A percentile compares a stretch with the other conserved stretches of the same genome.
Conservation (phyloP, 2,797 vertebrate species). For the Gouania willdenowi region DNA sequence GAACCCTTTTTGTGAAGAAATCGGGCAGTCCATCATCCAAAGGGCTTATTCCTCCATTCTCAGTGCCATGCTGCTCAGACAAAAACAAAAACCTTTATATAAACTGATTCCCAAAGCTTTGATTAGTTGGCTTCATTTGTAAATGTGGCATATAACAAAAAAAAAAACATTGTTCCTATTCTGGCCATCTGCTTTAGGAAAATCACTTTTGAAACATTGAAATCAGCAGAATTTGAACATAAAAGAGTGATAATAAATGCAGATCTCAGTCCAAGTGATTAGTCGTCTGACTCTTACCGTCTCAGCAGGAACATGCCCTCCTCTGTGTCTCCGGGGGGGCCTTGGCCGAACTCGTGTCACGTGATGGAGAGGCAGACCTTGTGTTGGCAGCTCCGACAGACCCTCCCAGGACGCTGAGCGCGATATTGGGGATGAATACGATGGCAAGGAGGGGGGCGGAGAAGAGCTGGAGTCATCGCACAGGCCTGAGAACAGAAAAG, state of each 20-base stretch:
- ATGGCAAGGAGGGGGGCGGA: slow-evolving; percentile 69
- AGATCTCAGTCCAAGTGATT: too few relatives aligned
- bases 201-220: slow-evolving; percentile 32
- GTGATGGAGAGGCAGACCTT: slow-evolving; percentile 84
- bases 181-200: slow-evolving; percentile 33
- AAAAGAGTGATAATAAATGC: too few relatives aligned
- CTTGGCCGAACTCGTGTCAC: slow-evolving; percentile 85
- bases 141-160: too few relatives aligned
- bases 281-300: too few relatives aligned
- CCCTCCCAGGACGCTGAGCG: slow-evolving; percentile 86
- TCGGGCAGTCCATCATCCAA: slow-evolving; percentile 85
- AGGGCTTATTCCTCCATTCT: slow-evolving; percentile 78
- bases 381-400: slow-evolving; percentile 85
- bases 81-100: slow-evolving; percentile 10
- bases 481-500: slow-evolving; percentile 52
- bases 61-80: slow-evolving; percentile 63
- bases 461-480: slow-evolving; percentile 71
- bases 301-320: slow-evolving; percentile 66
- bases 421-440: slow-evolving; percentile 68
- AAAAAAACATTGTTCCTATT: too few relatives aligned
- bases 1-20: slow-evolving; percentile 83
- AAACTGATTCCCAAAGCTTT: slow-evolving; percentile 7
- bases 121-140: slow-evolving; percentile 24
- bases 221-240: too few relatives aligned
- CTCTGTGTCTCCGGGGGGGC: slow-evolving; percentile 79